Evolutionary conservation across 2,797 vertebrate genomes (phyloP), one percentile per base, ranked within the genome.

Genomic region (Macrochelys suwanniensis): DNA sequence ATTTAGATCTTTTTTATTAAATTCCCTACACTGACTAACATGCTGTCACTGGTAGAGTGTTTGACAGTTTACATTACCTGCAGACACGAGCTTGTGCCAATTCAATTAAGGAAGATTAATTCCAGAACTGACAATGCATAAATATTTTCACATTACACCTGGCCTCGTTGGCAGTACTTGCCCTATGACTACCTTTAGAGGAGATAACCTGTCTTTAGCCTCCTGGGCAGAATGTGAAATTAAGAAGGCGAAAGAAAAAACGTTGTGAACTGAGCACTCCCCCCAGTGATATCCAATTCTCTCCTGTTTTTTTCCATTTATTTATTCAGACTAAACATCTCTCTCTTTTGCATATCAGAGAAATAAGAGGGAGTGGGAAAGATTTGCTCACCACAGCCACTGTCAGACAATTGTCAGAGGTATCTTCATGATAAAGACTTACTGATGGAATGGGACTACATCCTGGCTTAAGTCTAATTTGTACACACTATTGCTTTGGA

Each of bases 31-130:
- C 94, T 97, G 92, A 95, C 85, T 96, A 97, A 97, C 96, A 95
- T 95, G 97, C 93, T 97, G 94, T 97, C 95, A 95, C 94, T 94
- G 93, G 95, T 90, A 92, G 93, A 94, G 90, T 80, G 93, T 95
- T 96, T 96, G 97, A 97, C 96, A 97, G 95, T 96, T 97, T 97
- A 95, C 85, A 97, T 98, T 97, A 97, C 98, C 97, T 97, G 97
- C 93, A 97, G 97, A 97, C 97, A 97, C 96, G 88, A 94, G 88
- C 94, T 94, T 51, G 45, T 95, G 97, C 95, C 97, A 97, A 95
- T 96, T 97, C 96, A 96, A 97, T 97, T 97, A 97, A 96, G 93
- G 92, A 97, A 97, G 97, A 98, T 98, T 97, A 95, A 97, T 97
- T 96, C 89, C 89, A 96, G 93, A 97, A 96, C 97, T 97, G 97